Percentiles rank a stretch among this genome's conserved stretches.
phyloP scores from a whole-genome alignment of 2,113 vertebrate species.

The Chloroceryle aenea region DNA sequence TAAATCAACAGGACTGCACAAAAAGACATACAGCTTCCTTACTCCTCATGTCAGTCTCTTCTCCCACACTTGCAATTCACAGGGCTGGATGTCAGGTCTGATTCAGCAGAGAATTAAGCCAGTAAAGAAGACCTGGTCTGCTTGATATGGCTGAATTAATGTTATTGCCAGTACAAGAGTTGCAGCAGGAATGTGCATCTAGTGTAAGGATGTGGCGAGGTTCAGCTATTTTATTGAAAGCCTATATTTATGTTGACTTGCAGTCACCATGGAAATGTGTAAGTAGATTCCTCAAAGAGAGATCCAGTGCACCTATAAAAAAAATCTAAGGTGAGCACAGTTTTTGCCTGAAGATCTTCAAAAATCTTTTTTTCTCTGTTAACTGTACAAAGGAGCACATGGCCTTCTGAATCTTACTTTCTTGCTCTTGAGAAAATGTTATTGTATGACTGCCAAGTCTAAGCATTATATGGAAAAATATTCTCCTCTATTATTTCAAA shows the following conservation, averaged over 20 bases:
- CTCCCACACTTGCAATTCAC: accelerated
- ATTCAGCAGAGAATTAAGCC: not conserved
- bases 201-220: not conserved
- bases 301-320: not conserved
- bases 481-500: not conserved
- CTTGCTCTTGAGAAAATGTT: not conserved
- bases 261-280: not conserved
- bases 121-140: not conserved
- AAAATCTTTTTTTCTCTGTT: not conserved
- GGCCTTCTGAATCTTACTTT: not conserved
- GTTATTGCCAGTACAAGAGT: not conserved
- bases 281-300: not conserved
- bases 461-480: not conserved
- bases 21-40: not conserved
- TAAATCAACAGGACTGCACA: not conserved
- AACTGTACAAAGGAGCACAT: not conserved
- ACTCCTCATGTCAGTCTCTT: not conserved
- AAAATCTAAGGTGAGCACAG: not conserved
- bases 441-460: not conserved
- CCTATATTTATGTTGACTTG: not conserved
- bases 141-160: not conserved
- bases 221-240: not conserved
- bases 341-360: not conserved
- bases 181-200: not conserved
- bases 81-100: not conserved